phyloP scores from a whole-genome alignment of 2,797 vertebrate species.

The Myripristis jacobus region DNA sequence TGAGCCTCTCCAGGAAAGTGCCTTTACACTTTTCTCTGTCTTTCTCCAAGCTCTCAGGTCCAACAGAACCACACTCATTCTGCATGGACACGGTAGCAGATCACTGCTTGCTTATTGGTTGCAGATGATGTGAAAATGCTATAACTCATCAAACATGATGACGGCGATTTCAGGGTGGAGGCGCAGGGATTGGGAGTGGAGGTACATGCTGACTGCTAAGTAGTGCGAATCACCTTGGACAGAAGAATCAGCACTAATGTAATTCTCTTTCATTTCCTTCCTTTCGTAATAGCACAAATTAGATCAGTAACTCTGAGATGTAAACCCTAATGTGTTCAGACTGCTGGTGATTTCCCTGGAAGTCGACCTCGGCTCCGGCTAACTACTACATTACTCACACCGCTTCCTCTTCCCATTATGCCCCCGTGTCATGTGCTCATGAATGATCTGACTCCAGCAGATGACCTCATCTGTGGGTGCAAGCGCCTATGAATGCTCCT shows the following conservation, averaged over 20 bases:
- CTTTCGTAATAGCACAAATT: constrained; percentile 68
- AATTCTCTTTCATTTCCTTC: constrained; percentile 74
- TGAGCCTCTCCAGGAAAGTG: constrained; percentile 4
- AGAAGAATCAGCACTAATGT: constrained; percentile 61
- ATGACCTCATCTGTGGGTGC: constrained; percentile 71
- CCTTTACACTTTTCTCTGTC: background rate
- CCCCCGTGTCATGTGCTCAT: constrained; percentile 46
- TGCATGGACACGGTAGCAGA: constrained; percentile 6
- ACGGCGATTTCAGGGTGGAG: background rate
- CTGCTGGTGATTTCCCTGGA: constrained; percentile 66
- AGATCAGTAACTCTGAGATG: constrained; percentile 65
- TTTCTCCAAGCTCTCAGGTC: background rate
- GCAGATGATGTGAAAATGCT: constrained; percentile 29
- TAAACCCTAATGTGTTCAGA: constrained; percentile 66
- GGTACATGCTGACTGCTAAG: constrained; percentile 51
- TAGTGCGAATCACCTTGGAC: constrained; percentile 58
- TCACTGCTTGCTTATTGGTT: constrained; percentile 8
- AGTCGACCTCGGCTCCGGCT: constrained; percentile 56
- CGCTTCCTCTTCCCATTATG: constrained; percentile 73
- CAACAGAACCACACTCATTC: constrained; percentile 26
- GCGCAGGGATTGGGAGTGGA: constrained; percentile 36
- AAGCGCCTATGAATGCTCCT: constrained; percentile 64
- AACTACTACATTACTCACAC: constrained; percentile 73
- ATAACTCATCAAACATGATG: background rate
- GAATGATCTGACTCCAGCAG: constrained; percentile 53